Evolutionary conservation across 2,888 invertebrate genomes (phyloP).

Genomic region (Spodoptera exigua): DNA sequence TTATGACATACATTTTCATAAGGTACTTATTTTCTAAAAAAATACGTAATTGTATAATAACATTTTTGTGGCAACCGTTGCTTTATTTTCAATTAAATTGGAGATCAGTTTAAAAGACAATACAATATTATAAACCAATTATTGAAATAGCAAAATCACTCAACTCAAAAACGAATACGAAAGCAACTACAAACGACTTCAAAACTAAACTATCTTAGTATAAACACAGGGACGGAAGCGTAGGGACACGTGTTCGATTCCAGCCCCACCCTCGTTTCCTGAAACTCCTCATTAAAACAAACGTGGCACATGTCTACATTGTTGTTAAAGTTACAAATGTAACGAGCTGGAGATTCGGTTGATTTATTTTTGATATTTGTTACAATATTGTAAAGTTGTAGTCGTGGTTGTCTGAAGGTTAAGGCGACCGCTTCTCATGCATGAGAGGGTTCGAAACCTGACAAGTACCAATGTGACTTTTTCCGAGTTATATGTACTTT

Average conservation of each 20-base stretch:
- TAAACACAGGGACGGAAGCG: constrained; percentile 74
- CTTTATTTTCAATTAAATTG: no score
- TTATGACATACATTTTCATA: no score
- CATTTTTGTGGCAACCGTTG: no score
- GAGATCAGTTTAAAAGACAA: no score
- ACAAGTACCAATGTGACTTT: no score
- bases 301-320: constrained; percentile 58
- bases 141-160: background rate
- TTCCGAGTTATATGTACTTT: no score
- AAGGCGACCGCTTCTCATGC: no score
- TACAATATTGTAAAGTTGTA: constrained; percentile 23
- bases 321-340: constrained; percentile 40
- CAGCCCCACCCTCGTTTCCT: constrained; percentile 70
- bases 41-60: no score
- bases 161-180: background rate
- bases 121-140: no score
- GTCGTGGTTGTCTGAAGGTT: constrained; percentile 8
- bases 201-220: constrained; percentile 32
- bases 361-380: constrained; percentile 40
- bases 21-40: no score
- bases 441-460: no score
- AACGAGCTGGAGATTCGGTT: constrained; percentile 32
- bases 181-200: constrained; percentile 6
- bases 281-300: constrained; percentile 69
- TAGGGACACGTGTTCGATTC: constrained; percentile 74